A percentile compares a stretch with the other conserved stretches of the same genome.
These are phyloP conservation scores for Clarias batrachus DNA, from an alignment of 2,113 vertebrate species.

Conservation along the genomic window DNA sequence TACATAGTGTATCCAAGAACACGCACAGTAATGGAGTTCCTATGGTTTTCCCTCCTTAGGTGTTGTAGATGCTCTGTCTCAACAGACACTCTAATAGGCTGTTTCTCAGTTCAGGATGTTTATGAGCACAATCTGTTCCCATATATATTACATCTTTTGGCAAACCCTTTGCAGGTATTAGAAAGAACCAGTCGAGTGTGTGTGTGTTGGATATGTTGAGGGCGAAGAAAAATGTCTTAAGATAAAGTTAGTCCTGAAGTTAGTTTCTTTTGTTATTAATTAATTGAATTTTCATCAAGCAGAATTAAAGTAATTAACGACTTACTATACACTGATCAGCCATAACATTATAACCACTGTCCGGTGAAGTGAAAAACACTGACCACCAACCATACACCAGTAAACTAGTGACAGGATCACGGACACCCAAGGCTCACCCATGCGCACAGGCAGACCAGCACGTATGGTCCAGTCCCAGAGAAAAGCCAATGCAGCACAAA, in stretches of 20 bases:
- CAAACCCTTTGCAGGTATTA: neutral
- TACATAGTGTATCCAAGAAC: slow-evolving; percentile 55
- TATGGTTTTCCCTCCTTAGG: neutral
- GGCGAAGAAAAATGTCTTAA: neutral
- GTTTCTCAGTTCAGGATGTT: no score
- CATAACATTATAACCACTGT: no score
- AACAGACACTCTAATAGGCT: neutral
- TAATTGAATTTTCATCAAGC: neutral
- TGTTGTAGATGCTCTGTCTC: neutral
- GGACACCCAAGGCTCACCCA: no score
- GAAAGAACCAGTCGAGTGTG: neutral
- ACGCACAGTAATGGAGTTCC: neutral
- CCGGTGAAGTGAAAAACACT: no score
- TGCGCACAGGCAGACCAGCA: no score
- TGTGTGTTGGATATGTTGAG: neutral
- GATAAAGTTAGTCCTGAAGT: neutral
- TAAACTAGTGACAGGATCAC: no score
- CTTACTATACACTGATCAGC: neutral
- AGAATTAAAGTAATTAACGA: neutral
- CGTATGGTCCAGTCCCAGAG: no score
- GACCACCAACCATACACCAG: no score
- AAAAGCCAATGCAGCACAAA: no score
- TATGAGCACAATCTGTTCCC: neutral
- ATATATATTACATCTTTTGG: neutral
- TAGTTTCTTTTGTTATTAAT: neutral